These are phyloP conservation scores for Protosalanx chinensis DNA, from an alignment of 2,797 vertebrate species.

Conservation along the genomic window DNA sequence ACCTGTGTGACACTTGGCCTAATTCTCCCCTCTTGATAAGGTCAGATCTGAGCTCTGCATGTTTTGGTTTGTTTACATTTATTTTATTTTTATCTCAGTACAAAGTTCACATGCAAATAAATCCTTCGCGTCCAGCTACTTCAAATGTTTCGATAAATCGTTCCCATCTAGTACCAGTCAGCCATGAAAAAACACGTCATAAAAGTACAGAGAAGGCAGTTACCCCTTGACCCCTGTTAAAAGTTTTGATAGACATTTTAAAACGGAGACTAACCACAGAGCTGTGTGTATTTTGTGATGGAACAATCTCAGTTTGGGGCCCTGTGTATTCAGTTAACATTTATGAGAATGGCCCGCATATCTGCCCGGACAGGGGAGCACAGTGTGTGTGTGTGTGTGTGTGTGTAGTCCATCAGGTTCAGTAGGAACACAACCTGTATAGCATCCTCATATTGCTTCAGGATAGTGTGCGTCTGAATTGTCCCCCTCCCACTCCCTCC, in stretches of 20 bases:
- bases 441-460: constrained; percentile 19
- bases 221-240: constrained; percentile 32
- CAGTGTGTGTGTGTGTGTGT: constrained; percentile 44
- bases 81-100: background rate
- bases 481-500: constrained; percentile 7
- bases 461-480: constrained; percentile 18
- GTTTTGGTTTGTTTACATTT: no score
- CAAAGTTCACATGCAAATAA: constrained; percentile 54
- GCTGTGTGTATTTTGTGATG: constrained; percentile 46
- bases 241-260: constrained; percentile 31
- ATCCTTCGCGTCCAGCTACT: constrained; percentile 35
- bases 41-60: background rate
- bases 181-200: constrained; percentile 47
- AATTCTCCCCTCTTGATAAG: background rate
- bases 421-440: constrained; percentile 54
- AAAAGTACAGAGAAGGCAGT: constrained; percentile 20
- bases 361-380: constrained; percentile 38
- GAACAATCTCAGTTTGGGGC: constrained; percentile 57
- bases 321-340: constrained; percentile 29
- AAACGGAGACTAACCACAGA: constrained; percentile 42
- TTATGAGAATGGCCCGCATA: constrained; percentile 50
- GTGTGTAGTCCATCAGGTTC: constrained; percentile 21
- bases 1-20: background rate
- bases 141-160: constrained; percentile 57
- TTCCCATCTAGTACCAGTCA: constrained; percentile 64